Evolutionary conservation across 1,140 invertebrate genomes (phyloP).

Genomic region (Nasonia longicornis): DNA sequence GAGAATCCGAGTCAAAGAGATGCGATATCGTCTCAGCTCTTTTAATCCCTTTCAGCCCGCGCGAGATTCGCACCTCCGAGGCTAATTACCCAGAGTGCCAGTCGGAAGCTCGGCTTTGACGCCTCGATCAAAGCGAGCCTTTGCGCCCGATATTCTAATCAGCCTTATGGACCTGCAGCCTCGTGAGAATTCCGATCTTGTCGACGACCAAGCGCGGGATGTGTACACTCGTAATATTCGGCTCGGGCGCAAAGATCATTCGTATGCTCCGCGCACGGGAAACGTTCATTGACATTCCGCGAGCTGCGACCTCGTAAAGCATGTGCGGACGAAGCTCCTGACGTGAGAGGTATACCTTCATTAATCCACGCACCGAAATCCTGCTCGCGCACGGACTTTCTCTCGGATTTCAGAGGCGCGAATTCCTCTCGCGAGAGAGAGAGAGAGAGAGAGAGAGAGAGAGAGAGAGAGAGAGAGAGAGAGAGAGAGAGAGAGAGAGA

Average conservation of each 20-base stretch:
- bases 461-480: too few species aligned
- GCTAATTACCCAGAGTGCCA: constrained; percentile 12
- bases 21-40: constrained; percentile 17
- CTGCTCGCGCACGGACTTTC: not conserved
- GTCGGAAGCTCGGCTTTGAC: not conserved
- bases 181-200: not conserved
- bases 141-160: not conserved
- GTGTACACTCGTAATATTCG: too few species aligned
- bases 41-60: constrained; percentile 38
- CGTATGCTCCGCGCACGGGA: not conserved
- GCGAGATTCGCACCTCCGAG: not conserved
- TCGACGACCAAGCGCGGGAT: too few species aligned
- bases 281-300: constrained; percentile 29
- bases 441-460: too few species aligned
- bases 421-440: not conserved
- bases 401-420: not conserved
- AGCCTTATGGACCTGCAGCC: not conserved
- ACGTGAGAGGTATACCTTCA: not conserved
- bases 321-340: not conserved
- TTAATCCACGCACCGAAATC: not conserved
- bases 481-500: too few species aligned
- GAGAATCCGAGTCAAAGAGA: not conserved
- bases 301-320: constrained; percentile 34
- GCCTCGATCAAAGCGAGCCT: not conserved
- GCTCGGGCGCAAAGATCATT: constrained; percentile 8